phyloP scores from a whole-genome alignment of 2,888 invertebrate genomes.

The Harmothoe impar region DNA sequence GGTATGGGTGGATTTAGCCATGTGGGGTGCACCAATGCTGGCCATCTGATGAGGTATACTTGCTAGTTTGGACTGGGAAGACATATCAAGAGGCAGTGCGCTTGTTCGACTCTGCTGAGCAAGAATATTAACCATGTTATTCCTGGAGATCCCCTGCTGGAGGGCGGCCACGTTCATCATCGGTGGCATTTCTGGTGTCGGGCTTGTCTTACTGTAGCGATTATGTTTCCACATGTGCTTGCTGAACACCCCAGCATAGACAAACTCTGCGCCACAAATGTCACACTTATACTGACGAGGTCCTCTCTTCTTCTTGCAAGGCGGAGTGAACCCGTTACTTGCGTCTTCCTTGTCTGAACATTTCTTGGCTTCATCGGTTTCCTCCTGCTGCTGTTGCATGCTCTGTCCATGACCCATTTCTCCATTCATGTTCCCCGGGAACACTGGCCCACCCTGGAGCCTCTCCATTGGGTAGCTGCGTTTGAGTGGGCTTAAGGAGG shows the following conservation, averaged over 20 bases:
- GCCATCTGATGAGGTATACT: conserved; percentile 42
- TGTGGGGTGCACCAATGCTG: not conserved
- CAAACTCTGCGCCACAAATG: conserved; percentile 55
- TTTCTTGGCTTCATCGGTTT: not conserved
- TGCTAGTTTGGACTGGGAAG: conserved; percentile 46
- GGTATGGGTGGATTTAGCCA: not conserved
- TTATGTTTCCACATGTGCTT: conserved; percentile 60
- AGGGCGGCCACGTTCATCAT: conserved; percentile 27
- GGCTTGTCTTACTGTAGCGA: conserved; percentile 56
- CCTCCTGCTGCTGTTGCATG: not conserved
- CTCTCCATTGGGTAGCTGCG: not conserved
- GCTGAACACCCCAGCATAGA: conserved; percentile 56
- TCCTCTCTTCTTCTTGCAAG: conserved; percentile 52
- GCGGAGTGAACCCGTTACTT: not conserved
- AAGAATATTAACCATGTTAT: conserved; percentile 1
- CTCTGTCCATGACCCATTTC: not conserved
- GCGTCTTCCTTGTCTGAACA: not conserved
- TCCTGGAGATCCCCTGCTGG: conserved; percentile 16
- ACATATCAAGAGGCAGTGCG: conserved; percentile 52
- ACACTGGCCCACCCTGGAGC: not conserved
- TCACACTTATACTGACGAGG: conserved; percentile 60
- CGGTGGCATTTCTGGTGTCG: conserved; percentile 33
- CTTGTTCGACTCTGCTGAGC: not conserved
- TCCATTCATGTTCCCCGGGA: not conserved
- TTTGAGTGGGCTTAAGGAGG: not conserved